These are phyloP conservation scores for Bujurquina vittata DNA, from an alignment of 2,113 vertebrate genomes.

Conservation along the genomic window DNA sequence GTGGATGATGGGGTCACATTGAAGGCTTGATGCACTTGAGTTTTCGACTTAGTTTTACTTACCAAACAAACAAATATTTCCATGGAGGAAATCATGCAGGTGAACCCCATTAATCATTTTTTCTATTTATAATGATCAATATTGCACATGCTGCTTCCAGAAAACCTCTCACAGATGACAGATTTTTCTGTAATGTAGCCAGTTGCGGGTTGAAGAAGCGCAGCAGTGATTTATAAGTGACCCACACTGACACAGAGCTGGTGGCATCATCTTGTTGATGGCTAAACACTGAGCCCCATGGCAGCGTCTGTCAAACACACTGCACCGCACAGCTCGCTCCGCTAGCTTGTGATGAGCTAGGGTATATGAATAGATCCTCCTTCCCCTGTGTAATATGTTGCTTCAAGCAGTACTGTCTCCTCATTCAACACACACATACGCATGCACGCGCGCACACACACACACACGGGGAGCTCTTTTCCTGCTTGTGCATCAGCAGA, in stretches of 20 bases:
- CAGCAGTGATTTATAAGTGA: conserved; percentile 27
- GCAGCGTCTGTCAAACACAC: conserved; percentile 31
- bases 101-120: too few species aligned
- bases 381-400: conserved; percentile 34
- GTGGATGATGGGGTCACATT: neutral
- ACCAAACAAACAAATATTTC: neutral
- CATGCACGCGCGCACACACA: conserved; percentile 12
- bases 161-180: neutral
- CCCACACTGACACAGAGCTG: conserved; percentile 18
- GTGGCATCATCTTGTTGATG: conserved; percentile 49
- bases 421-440: conserved; percentile 5
- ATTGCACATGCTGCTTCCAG: neutral
- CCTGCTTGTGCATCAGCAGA: conserved; percentile 18
- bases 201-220: neutral
- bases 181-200: neutral
- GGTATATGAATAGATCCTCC: conserved; percentile 37
- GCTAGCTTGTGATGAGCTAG: neutral
- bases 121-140: neutral
- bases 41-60: neutral
- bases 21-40: neutral
- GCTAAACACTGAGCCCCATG: conserved; percentile 41
- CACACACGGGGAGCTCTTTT: neutral
- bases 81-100: neutral
- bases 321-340: conserved; percentile 6
- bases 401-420: conserved; percentile 14